A percentile compares a stretch with the other conserved stretches of the same genome.
Conservation (phyloP, 1,140 invertebrate species). For the Macrobrachium nipponense region DNA sequence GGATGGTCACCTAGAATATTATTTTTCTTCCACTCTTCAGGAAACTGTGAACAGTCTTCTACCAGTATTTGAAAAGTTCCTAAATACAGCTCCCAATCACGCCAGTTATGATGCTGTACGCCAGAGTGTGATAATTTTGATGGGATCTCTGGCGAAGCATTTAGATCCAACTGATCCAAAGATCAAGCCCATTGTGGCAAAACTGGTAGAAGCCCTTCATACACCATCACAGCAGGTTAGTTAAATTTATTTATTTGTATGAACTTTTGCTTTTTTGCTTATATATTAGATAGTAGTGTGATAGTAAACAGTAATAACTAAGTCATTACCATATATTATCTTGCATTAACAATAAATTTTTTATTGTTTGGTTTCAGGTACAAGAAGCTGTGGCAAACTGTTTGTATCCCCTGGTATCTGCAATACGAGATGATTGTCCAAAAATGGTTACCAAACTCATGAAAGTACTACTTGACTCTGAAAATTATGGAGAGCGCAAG, state of each 20-base stretch:
- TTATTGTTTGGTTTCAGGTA: conserved; percentile 74
- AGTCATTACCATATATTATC: too few species aligned
- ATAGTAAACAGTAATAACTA: background rate
- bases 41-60: conserved; percentile 77
- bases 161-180: conserved; percentile 90
- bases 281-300: background rate
- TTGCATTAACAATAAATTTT: too few species aligned
- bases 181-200: conserved; percentile 91
- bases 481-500: conserved; percentile 96
- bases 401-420: conserved; percentile 90
- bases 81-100: conserved; percentile 90
- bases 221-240: conserved; percentile 93
- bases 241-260: background rate
- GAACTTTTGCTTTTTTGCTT: background rate
- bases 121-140: conserved; percentile 95
- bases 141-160: conserved; percentile 96
- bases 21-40: conserved; percentile 56
- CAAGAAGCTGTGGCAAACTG: conserved; percentile 98
- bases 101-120: conserved; percentile 88
- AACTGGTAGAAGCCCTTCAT: conserved; percentile 90
- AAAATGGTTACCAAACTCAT: conserved; percentile 89
- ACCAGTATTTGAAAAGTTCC: conserved; percentile 90
- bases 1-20: background rate
- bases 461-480: conserved; percentile 88
- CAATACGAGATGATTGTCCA: conserved; percentile 90